Evolutionary conservation across 2,113 vertebrate genomes (phyloP).

Genomic region (Azemiops feae): DNA sequence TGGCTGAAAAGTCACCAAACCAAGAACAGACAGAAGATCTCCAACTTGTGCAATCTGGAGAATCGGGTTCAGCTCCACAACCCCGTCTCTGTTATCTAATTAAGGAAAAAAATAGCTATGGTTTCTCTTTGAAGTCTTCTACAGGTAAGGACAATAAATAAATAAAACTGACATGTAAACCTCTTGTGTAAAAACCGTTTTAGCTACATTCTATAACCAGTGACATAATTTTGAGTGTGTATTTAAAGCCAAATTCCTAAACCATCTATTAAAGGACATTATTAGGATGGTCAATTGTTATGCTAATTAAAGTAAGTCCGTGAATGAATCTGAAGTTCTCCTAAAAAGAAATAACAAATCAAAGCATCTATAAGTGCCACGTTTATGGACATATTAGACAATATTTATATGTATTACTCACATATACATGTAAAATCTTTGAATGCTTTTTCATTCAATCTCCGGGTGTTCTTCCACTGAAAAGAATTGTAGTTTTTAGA

Average conservation of each 20-base stretch:
- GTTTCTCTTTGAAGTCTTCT: constrained; percentile 84
- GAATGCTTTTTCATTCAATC: neutral
- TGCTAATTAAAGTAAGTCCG: neutral
- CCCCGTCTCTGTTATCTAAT: constrained; percentile 86
- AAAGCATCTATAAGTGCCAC: neutral
- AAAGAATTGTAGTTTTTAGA: neutral
- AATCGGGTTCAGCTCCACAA: constrained; percentile 47
- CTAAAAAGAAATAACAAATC: neutral
- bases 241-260: neutral
- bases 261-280: neutral
- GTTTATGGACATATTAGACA: neutral
- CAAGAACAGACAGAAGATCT: constrained; percentile 29
- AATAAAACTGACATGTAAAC: neutral
- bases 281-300: neutral
- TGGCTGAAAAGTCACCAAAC: constrained; percentile 16
- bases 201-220: neutral
- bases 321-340: neutral
- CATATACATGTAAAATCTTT: neutral
- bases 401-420: neutral
- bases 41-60: constrained; percentile 56
- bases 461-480: neutral
- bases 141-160: constrained; percentile 71
- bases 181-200: neutral
- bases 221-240: neutral
- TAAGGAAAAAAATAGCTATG: constrained; percentile 76